Evolutionary conservation across 2,888 invertebrate species (phyloP).

Genomic region (Thereva nobilitata): DNA sequence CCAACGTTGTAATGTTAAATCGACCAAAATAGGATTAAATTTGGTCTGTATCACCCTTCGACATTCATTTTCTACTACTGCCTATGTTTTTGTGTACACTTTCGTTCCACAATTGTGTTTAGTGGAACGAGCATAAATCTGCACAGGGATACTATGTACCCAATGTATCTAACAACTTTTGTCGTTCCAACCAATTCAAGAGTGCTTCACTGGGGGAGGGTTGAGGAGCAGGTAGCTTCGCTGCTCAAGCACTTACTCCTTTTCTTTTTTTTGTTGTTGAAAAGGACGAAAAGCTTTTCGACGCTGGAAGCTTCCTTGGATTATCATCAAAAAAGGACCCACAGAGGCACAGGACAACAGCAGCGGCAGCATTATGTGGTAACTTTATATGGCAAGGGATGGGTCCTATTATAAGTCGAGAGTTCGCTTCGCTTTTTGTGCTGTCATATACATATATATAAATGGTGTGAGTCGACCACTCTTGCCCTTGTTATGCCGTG

Average conservation of each 20-base stretch:
- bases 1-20: constrained; percentile 39
- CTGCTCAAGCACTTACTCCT: too few species aligned
- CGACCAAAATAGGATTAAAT: constrained; percentile 40
- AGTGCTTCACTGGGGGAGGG: too few species aligned
- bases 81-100: constrained; percentile 37
- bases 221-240: too few species aligned
- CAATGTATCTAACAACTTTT: too few species aligned
- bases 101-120: constrained; percentile 21
- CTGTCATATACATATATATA: too few species aligned
- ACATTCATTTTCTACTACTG: constrained; percentile 34
- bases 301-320: constrained; percentile 9
- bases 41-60: constrained; percentile 40
- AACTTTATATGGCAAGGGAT: too few species aligned
- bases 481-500: constrained; percentile 12
- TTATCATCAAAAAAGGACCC: constrained; percentile 11
- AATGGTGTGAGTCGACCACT: background rate
- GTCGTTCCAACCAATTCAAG: too few species aligned
- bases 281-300: constrained; percentile 7
- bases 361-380: too few species aligned
- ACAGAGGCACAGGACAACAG: background rate
- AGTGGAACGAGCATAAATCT: constrained; percentile 9
- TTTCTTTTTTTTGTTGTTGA: too few species aligned
- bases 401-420: too few species aligned
- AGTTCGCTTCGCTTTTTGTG: too few species aligned
- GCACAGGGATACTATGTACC: background rate